Conservation (phyloP, 2,888 invertebrate species). For the Synanthedon vespiformis region DNA sequence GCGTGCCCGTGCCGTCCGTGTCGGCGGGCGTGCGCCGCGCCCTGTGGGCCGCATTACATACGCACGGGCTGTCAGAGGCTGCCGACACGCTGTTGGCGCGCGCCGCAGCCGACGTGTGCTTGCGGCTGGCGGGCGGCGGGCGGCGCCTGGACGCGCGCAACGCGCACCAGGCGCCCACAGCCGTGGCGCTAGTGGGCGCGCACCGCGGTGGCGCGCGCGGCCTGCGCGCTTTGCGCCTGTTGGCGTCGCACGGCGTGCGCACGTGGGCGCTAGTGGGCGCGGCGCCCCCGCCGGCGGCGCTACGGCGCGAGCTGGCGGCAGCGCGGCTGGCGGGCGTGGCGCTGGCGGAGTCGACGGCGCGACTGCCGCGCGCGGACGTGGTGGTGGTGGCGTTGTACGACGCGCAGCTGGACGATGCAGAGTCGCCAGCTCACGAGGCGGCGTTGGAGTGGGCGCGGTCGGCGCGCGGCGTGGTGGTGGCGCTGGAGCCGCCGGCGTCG, state of each 20-base stretch:
- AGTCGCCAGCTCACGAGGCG: conserved; percentile 4
- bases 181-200: conserved; percentile 79
- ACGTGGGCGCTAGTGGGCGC: conserved; percentile 69
- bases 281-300: conserved; percentile 26
- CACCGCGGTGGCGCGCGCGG: conserved; percentile 59
- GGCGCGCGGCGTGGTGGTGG: conserved; percentile 23
- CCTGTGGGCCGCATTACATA: conserved; percentile 75
- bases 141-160: conserved; percentile 87
- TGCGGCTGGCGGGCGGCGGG: conserved; percentile 83
- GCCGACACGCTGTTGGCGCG: conserved; percentile 83
- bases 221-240: conserved; percentile 75
- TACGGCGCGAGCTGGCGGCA: conserved; percentile 75
- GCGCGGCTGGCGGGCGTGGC: conserved; percentile 37
- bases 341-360: not conserved
- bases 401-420: conserved; percentile 14
- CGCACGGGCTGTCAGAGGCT: conserved; percentile 73
- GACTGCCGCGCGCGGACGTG: conserved; percentile 22
- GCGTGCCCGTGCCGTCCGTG: conserved; percentile 83
- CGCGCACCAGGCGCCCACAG: conserved; percentile 88
- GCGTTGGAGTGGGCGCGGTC: conserved; percentile 74
- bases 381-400: conserved; percentile 38
- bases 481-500: conserved; percentile 71
- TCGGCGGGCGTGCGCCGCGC: conserved; percentile 74
- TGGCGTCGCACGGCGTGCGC: conserved; percentile 77
- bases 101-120: conserved; percentile 85